Percentiles rank a stretch among this genome's conserved stretches.
These are phyloP conservation scores for Terrapene triunguis DNA, from an alignment of 2,113 vertebrate species.

Conservation along the genomic window DNA sequence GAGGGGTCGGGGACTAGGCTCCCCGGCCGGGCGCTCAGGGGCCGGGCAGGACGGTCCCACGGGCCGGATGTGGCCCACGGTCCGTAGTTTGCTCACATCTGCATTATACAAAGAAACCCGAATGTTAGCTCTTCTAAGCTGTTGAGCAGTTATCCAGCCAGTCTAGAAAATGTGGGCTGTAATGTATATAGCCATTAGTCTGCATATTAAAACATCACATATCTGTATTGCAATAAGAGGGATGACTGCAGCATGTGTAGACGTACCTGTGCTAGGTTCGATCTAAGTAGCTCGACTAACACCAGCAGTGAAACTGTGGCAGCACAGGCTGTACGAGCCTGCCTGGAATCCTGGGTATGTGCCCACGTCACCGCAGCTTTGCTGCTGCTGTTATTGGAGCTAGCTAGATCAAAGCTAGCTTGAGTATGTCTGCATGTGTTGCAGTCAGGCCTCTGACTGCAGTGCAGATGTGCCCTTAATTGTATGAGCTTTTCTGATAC, in stretches of 20 bases:
- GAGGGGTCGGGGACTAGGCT: too few species aligned
- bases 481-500: background rate
- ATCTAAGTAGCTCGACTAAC: background rate
- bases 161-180: background rate
- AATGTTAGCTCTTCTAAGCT: background rate
- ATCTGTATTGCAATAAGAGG: background rate
- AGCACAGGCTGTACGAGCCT: background rate
- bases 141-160: fast-evolving
- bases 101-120: background rate
- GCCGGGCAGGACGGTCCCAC: too few species aligned
- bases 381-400: background rate
- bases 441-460: background rate
- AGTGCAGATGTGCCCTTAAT: background rate
- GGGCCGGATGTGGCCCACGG: too few species aligned
- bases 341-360: background rate
- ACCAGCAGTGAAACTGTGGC: too few species aligned
- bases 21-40: too few species aligned
- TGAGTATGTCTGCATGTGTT: background rate
- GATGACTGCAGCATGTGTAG: background rate
- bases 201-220: background rate
- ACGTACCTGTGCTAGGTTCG: background rate
- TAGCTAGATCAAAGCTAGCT: background rate
- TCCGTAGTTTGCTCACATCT: background rate
- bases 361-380: background rate
- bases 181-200: background rate